A percentile compares a stretch with the other conserved stretches of the same genome.
Evolutionary conservation across 1,140 invertebrate genomes (phyloP).

Genomic region (Cotesia chilonis): DNA sequence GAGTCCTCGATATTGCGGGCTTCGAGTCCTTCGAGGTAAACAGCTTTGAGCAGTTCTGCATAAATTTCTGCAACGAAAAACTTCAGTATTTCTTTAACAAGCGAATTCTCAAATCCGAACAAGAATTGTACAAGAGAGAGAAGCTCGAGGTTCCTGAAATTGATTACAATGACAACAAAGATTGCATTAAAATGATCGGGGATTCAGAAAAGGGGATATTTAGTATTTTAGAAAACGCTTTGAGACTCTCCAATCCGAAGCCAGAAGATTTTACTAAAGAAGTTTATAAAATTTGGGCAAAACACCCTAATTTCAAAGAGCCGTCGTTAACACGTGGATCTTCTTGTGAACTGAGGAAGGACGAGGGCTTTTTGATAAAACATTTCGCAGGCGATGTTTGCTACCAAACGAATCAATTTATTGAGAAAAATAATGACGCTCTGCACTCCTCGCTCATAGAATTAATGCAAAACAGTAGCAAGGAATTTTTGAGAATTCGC

Average conservation of each 20-base stretch:
- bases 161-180: conserved; percentile 94
- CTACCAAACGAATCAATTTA: conserved; percentile 93
- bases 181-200: conserved; percentile 96
- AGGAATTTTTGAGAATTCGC: conserved; percentile 79
- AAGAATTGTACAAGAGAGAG: conserved; percentile 92
- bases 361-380: conserved; percentile 95
- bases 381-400: conserved; percentile 99
- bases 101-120: conserved; percentile 92
- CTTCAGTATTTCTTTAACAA: conserved; percentile 97
- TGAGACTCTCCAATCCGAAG: conserved; percentile 91
- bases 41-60: conserved; percentile 95
- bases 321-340: conserved; percentile 91
- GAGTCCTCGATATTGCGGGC: conserved; percentile 97
- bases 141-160: conserved; percentile 94
- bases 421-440: conserved; percentile 98
- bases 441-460: conserved; percentile 93
- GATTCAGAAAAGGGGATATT: conserved; percentile 88
- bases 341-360: conserved; percentile 91
- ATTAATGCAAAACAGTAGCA: conserved; percentile 88
- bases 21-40: conserved; percentile 97
- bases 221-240: conserved; percentile 95
- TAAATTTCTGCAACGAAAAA: conserved; percentile 96
- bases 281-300: conserved; percentile 84
- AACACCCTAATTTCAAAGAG: conserved; percentile 85
- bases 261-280: conserved; percentile 90